These are phyloP conservation scores for Autographa gamma DNA, from an alignment of 2,888 invertebrate genomes.

Conservation along the genomic window DNA sequence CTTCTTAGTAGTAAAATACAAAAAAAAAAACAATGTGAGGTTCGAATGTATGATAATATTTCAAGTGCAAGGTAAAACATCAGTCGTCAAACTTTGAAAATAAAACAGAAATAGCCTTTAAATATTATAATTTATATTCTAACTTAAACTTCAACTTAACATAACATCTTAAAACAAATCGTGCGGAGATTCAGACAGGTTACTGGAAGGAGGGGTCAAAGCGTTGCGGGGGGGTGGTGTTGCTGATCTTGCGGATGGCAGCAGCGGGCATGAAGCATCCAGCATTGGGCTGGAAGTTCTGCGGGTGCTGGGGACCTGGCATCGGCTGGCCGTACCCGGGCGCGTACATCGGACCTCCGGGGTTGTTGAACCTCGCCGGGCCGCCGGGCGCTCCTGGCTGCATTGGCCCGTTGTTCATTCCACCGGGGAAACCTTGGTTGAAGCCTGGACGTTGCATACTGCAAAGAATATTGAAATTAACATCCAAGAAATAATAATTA, in stretches of 20 bases:
- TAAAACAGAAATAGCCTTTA: slow-evolving; percentile 11
- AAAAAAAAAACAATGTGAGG: background rate
- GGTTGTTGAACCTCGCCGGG: slow-evolving; percentile 42
- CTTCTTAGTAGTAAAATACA: no score
- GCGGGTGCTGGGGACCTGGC: slow-evolving; percentile 55
- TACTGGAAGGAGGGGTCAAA: slow-evolving; percentile 65
- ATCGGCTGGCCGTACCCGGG: slow-evolving; percentile 66
- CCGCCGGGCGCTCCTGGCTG: slow-evolving; percentile 56
- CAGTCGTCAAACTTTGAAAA: background rate
- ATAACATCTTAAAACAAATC: slow-evolving; percentile 24
- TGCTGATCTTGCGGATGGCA: slow-evolving; percentile 70
- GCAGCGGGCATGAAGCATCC: slow-evolving; percentile 75
- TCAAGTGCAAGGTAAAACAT: no score
- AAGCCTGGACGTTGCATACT: slow-evolving; percentile 80
- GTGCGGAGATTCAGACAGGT: slow-evolving; percentile 54
- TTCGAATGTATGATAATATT: background rate
- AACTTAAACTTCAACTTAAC: slow-evolving; percentile 46
- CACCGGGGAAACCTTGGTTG: slow-evolving; percentile 61
- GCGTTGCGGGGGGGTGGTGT: slow-evolving; percentile 66
- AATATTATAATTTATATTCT: slow-evolving; percentile 24
- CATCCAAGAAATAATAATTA: background rate
- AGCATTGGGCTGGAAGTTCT: slow-evolving; percentile 60
- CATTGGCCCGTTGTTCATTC: slow-evolving; percentile 57
- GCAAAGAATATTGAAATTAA: slow-evolving; percentile 36
- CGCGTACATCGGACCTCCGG: slow-evolving; percentile 58